Evolutionary conservation across 2,113 vertebrate species (phyloP), one percentile per base, ranked within the genome.

Genomic region (Scomber scombrus): DNA sequence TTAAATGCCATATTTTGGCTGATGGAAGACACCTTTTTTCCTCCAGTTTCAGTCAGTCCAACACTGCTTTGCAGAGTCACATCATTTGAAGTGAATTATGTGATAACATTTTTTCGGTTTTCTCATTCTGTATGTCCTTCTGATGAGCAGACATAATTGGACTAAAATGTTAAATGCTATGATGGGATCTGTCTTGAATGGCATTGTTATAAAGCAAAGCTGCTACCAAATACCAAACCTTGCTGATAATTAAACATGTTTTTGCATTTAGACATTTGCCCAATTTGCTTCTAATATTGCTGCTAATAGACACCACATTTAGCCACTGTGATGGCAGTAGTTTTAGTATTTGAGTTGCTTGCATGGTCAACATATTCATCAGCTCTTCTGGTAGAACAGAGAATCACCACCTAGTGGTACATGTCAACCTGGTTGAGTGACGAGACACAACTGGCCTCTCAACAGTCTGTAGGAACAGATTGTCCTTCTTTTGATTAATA

Each of bases 401-500:
- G 23, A 26, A 26, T 26, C 23, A 26, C 2, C 23, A 26, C 23
- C 23, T 34, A 7, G 31, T 34, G 31, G 31, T 23, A 21, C 15
- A 16, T 47, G 21, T 26, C 23, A 49, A 34, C 64, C 34, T 78
- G 57, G 47, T 50, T 75, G 67, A 31, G 3, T 26, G 5, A 45
- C 26, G 11, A 64, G 62, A 80, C 71, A 80, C 57, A 76, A 46
- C 52, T n/a, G 18, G 43, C 50, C 49, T 77, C 61, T 63, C 60
- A 61, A 50, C 77, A 75, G 85, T 75, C 63, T 61, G 51, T 76
- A 83, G 80, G 66, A 69, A 47, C n/a, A 23, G 40, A 19, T 29
- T 54, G 56, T 80, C 60, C 62, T 40, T 79, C 69, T 74, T 56
- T 75, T 72, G 71, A 81, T 75, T 75, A 67, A 78, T 75, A 52